Evolutionary conservation across 2,888 invertebrate species (phyloP), one percentile per base, ranked within the genome.

Genomic region (Ceraclea dissimilis): DNA sequence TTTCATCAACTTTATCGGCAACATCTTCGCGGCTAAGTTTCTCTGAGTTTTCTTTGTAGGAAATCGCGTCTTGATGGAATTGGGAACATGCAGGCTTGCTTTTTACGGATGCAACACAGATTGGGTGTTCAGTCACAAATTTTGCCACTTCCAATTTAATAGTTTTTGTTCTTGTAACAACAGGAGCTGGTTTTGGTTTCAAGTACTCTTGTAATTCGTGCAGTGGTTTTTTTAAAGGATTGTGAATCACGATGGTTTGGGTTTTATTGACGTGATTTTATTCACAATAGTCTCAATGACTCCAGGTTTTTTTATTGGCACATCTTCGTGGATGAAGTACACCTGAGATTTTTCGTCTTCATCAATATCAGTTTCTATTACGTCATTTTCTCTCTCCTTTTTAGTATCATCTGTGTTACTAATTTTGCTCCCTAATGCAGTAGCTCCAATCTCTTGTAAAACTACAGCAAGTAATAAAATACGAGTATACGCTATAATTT

Each of bases 101-200:
- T 2, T 26, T 39, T 8, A 17, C 13, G 2, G 50, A 48, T 2
- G 56, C 55, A n/a, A 61, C 47, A 39, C 61, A 61, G n/a, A 61
- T 52, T 19, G 61, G 61, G 47, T 61, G 57, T 21, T 51, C 44
- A 0, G 50, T 55, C 2, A 61, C 10, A 5, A 49, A 20, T 43
- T 51, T 57, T 1, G 61, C 59, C 2, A 61, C 59, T 49, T 59
- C 57, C n/a, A 61, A 16, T 18, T 49, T 49, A 4, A 56, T 8
- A 2, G 59, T 59, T 49, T 57, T 59, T 8, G 57, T 61, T 5
- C 49, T 44, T 11, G 54, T 58, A 1, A 57, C 48, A 11, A 33
- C 17, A 1, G 57, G 57, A 33, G n/a, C 26, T 2, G 52, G 49
- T 31, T 49, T 52, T 17, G 56, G 53, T 52, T 51, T 56, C 10